Base-by-base conservation (phyloP, 1,140 invertebrate species). In the Riptortus pedestris region DNA sequence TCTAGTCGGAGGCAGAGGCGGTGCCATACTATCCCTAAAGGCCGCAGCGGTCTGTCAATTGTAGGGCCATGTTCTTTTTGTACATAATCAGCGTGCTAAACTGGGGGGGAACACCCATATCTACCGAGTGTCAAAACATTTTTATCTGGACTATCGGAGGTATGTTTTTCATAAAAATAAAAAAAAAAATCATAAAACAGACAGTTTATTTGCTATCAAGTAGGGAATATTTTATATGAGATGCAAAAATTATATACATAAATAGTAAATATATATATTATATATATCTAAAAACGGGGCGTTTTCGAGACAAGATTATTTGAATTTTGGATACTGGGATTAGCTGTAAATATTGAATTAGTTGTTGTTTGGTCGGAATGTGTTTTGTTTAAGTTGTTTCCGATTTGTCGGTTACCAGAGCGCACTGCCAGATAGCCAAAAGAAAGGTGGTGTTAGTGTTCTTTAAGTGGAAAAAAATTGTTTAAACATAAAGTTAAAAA, bases 401-500 rank as follows among this genome's bases (percentile, higher is more conserved):
- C n/a, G n/a, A n/a, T n/a, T 29, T 57, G 28, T 55, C 33, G 29
- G n/a, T 43, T 63, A 20, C 38, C 14, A 55, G 18, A 24, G 27
- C 11, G 24, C 47, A 27, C 26, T 51, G 24, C 24, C 47, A 48
- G 43, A 20, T 26, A 47, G 27, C 1, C n/a, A 38, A 26, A 52
- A 28, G 52, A 29, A 52, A 45, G 47, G 24, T 47, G n/a, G 18
- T 47, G 45, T 31, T 31, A 27, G 29, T 28, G 33, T 24, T 63
- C 52, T 63, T 20, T 11, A 31, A n/a, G 31, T 14, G n/a, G 20
- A 55, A 57, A 27, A 57, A 22, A 31, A 27, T 51, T 64, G 62
- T 20, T 57, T 59, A 59, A 31, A 55, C 27, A 24, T 33, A 64
- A 64, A 51, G 29, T 55, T 55, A 55, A 52, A 55, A 64, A 27